Evolutionary conservation across 2,888 invertebrate genomes (phyloP), one percentile per base, ranked within the genome.

Genomic region (Patella caerulea): DNA sequence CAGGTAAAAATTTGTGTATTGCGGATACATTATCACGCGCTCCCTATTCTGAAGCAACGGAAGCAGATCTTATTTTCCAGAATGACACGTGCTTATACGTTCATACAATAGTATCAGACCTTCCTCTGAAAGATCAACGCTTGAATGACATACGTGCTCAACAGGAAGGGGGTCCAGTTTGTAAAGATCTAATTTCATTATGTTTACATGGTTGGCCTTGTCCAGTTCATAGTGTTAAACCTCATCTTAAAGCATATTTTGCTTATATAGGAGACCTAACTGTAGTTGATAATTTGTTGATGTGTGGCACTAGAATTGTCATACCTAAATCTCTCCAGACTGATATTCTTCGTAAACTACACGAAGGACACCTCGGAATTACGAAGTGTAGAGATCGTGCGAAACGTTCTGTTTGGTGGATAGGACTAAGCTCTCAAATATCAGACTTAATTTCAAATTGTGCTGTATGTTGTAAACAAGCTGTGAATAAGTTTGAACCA

Each of bases 401-500:
- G 11, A 11, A 55, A 55, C 55, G 15, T 55, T 55, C 55, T 55
- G 15, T 55, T 55, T 55, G 55, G 55, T 55, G 55, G 55, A 11
- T 15, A 55, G 55, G 55, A 14, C 15, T 55, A 55, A 15, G 55
- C 55, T 14, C 11, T 55, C 12, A 55, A 11, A 55, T 1, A 55
- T 55, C 55, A 14, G 15, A 15, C 15, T 55, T 55, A 14, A 56
- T 56, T 1, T 17, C 14, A 56, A 56, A 56, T 56, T 56, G 56
- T 17, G 17, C 56, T 15, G 17, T 17, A 15, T 56, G 56, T 56
- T 56, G 56, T 56, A 56, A 56, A 17, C 14, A 3, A 56, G 15
- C 17, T 15, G 17, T 56, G 14, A 56, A 56, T 56, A 56, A 56
- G 24, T 56, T 56, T 56, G 77, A 77, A 73, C 53, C 72, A n/a